Conservation (phyloP, 2,888 invertebrate species). For the Thymelicus sylvestris region DNA sequence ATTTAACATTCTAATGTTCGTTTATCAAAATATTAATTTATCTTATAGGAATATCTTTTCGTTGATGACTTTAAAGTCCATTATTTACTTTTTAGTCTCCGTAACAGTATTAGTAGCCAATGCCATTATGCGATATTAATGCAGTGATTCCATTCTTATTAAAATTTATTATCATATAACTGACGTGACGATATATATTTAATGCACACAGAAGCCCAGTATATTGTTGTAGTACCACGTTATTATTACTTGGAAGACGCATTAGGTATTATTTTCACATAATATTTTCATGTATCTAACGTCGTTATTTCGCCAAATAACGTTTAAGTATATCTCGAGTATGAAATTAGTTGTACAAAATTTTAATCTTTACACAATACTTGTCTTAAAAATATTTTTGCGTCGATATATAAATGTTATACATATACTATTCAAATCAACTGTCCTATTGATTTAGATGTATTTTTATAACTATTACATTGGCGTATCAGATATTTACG, state of each 20-base stretch:
- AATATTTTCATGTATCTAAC: conserved; percentile 8
- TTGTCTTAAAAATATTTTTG: conserved; percentile 39
- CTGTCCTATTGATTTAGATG: conserved; percentile 38
- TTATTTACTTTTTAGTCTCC: conserved; percentile 25
- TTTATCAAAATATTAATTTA: conserved; percentile 69
- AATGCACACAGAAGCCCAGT: conserved; percentile 10
- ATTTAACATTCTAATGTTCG: conserved; percentile 61
- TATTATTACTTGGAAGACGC: conserved; percentile 35
- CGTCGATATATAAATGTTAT: conserved; percentile 34
- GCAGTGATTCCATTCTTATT: conserved; percentile 10
- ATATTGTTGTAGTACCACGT: conserved; percentile 21
- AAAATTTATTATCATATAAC: conserved; percentile 11
- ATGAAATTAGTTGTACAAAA: conserved; percentile 35
- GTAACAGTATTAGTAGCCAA: conserved; percentile 13
- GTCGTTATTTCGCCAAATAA: conserved; percentile 17
- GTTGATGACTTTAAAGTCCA: conserved; percentile 48
- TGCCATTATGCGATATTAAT: conserved; percentile 8
- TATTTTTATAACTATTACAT: conserved; percentile 35
- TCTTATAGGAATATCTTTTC: conserved; percentile 57
- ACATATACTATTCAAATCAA: conserved; percentile 32
- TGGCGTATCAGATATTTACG: conserved; percentile 20
- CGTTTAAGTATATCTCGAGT: conserved; percentile 11
- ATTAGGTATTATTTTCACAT: conserved; percentile 13
- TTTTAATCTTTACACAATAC: conserved; percentile 29
- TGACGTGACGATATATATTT: background rate